These are phyloP conservation scores for Recurvirostra avosetta DNA, from an alignment of 2,113 vertebrate species.

Conservation along the genomic window DNA sequence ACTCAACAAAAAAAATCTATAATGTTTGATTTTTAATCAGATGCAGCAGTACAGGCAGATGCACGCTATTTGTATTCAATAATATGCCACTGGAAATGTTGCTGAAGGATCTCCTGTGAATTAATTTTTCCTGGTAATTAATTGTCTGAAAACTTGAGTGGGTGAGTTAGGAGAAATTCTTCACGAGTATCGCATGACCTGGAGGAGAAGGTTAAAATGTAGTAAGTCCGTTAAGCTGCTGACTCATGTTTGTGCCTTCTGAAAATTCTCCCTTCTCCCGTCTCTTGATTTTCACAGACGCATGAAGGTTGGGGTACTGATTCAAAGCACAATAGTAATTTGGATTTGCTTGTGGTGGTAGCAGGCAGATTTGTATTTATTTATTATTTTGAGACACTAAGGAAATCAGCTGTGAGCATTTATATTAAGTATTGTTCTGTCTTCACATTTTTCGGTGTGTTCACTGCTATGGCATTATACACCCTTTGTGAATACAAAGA, in stretches of 20 bases:
- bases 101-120: not conserved
- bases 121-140: not conserved
- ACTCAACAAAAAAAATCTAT: not conserved
- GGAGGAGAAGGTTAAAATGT: not conserved
- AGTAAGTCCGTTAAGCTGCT: not conserved
- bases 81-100: not conserved
- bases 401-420: not conserved
- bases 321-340: not conserved
- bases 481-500: not conserved
- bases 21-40: slow-evolving; percentile 44
- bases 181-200: not conserved
- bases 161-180: not conserved
- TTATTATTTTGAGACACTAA: not conserved
- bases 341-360: not conserved
- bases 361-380: not conserved
- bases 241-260: not conserved
- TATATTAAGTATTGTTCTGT: not conserved
- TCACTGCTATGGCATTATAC: not conserved
- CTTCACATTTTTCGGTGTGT: accelerated
- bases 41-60: not conserved
- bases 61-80: not conserved
- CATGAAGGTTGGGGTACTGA: accelerated
- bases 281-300: not conserved
- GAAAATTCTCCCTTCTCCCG: not conserved
- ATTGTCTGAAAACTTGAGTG: not conserved